Evolutionary conservation across 2,113 vertebrate species (phyloP).

Genomic region (Phalacrocorax carbo): DNA sequence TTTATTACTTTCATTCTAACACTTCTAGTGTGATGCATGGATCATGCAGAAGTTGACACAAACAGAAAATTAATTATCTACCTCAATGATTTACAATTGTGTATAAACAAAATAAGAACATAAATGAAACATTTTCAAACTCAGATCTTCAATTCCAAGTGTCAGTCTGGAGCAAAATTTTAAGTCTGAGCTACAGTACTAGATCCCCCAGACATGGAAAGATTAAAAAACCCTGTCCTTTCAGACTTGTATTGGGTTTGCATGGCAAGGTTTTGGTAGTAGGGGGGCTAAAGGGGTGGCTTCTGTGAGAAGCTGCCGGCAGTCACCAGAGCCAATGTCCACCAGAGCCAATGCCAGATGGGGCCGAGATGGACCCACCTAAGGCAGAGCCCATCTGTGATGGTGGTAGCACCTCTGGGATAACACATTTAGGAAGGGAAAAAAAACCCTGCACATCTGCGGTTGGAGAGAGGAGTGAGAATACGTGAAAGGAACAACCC

Average conservation of each 20-base stretch:
- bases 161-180: slow-evolving; percentile 28
- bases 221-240: neutral
- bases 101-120: neutral
- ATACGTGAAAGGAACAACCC: too few species aligned
- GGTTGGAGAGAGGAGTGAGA: too few species aligned
- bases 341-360: too few species aligned
- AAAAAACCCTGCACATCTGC: too few species aligned
- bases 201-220: neutral
- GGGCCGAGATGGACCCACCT: too few species aligned
- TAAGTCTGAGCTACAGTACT: neutral
- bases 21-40: neutral
- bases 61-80: neutral
- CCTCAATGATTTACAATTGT: neutral
- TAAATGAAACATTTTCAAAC: neutral
- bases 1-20: neutral
- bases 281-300: too few species aligned
- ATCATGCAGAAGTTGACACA: neutral
- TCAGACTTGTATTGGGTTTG: neutral
- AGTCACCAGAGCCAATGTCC: too few species aligned
- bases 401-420: too few species aligned
- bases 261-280: too few species aligned
- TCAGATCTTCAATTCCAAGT: slow-evolving; percentile 1
- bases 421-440: too few species aligned
- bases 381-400: too few species aligned
- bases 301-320: too few species aligned